These are phyloP conservation scores for Gymnarchus niloticus DNA, from an alignment of 2,113 vertebrate species.

Conservation along the genomic window DNA sequence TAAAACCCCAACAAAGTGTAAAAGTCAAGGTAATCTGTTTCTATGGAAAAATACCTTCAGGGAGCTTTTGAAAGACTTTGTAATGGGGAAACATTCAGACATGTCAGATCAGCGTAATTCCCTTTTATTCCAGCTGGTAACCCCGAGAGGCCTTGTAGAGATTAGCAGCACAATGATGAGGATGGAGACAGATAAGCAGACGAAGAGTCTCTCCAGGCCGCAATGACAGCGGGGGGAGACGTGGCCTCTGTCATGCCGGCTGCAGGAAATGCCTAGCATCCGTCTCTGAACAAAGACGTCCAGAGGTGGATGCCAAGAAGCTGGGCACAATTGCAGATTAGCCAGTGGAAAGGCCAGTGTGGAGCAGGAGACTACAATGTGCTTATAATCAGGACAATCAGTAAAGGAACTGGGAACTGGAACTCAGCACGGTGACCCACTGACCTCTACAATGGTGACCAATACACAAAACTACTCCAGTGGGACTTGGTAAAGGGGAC, in stretches of 20 bases:
- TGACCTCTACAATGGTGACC: conserved; percentile 12
- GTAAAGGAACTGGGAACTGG: conserved; percentile 3
- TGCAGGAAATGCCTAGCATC: conserved; percentile 12
- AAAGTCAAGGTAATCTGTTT: neutral
- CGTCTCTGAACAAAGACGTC: neutral
- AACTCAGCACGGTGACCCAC: neutral
- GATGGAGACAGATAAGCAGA: conserved; percentile 41
- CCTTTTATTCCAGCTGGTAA: conserved; percentile 20
- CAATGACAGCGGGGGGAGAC: conserved; percentile 26
- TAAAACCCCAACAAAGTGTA: neutral
- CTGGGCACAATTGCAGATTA: neutral
- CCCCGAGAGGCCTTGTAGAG: conserved; percentile 28
- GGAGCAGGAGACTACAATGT: neutral
- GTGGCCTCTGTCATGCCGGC: conserved; percentile 22
- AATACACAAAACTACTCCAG: neutral
- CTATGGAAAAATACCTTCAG: conserved; percentile 17
- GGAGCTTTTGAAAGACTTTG: conserved; percentile 26
- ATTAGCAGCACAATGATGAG: conserved; percentile 52
- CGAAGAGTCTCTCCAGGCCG: conserved; percentile 49
- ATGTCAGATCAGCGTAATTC: conserved; percentile 41
- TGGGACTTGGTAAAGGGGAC: neutral
- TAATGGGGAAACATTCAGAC: conserved; percentile 36
- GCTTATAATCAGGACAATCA: neutral
- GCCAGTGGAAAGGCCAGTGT: neutral
- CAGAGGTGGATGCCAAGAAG: neutral